Percentiles rank a stretch among this genome's conserved stretches.
Evolutionary conservation across 1,140 invertebrate species (phyloP).

Genomic region (Odontomachus brunneus): DNA sequence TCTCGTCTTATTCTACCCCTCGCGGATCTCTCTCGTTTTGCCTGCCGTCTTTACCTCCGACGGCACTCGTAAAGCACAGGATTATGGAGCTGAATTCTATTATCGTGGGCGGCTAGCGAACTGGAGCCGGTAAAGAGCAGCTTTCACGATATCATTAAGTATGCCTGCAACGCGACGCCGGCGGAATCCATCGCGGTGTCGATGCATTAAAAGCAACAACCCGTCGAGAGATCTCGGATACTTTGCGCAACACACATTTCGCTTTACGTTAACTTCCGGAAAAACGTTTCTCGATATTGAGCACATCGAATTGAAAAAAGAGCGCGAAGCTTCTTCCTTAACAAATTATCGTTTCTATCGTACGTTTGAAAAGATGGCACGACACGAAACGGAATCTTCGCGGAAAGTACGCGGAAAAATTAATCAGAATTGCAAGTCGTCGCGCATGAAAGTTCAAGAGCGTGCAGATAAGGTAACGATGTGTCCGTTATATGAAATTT

Average conservation of each 20-base stretch:
- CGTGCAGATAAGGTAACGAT: slow-evolving; percentile 4
- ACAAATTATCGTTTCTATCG: neutral
- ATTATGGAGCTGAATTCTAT: slow-evolving; percentile 83
- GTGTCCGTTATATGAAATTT: neutral
- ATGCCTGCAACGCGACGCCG: slow-evolving; percentile 44
- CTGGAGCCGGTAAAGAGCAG: slow-evolving; percentile 78
- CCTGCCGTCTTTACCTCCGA: slow-evolving; percentile 69
- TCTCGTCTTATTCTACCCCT: slow-evolving; percentile 20
- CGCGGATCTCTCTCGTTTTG: slow-evolving; percentile 65
- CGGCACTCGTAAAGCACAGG: slow-evolving; percentile 80
- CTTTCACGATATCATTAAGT: slow-evolving; percentile 78
- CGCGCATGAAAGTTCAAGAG: neutral
- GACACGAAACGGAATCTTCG: neutral
- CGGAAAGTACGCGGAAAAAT: slow-evolving; percentile 3
- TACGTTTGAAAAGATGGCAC: neutral
- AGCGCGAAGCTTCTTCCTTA: neutral
- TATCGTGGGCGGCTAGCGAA: slow-evolving; percentile 78
- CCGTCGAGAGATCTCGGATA: neutral
- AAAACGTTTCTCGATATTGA: neutral
- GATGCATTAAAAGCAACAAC: slow-evolving; percentile 27
- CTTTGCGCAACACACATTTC: slow-evolving; percentile 1
- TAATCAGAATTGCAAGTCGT: neutral
- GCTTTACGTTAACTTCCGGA: neutral
- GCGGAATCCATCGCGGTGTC: slow-evolving; percentile 26
- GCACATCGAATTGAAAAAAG: neutral